phyloP scores from a whole-genome alignment of 2,888 invertebrate species.

The Leptura quadrifasciata region DNA sequence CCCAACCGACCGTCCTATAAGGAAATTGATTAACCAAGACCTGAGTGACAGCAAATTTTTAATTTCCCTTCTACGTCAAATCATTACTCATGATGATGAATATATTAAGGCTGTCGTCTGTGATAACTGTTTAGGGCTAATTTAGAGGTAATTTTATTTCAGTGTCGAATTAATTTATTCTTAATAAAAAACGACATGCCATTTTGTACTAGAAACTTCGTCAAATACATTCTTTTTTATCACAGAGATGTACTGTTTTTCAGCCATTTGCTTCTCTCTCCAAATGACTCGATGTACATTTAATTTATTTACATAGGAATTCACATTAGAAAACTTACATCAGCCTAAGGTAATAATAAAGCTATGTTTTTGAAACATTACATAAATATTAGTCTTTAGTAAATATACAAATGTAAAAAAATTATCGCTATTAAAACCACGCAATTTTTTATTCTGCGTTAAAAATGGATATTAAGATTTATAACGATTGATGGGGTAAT shows the following conservation, averaged over 20 bases:
- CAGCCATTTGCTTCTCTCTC: no score
- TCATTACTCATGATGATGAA: conserved; percentile 4
- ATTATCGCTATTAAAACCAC: no score
- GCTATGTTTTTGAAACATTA: no score
- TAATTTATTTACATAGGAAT: no score
- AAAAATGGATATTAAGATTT: no score
- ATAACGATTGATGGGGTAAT: no score
- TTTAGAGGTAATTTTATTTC: conserved; percentile 7
- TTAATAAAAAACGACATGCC: neutral
- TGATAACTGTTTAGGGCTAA: neutral
- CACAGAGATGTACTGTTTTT: neutral
- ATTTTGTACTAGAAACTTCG: neutral
- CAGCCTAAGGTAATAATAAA: no score
- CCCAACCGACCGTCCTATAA: neutral
- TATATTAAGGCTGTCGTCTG: neutral
- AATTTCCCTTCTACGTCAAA: conserved; percentile 7
- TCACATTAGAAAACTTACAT: no score
- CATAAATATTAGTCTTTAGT: no score
- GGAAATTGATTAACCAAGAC: neutral
- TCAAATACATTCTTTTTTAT: neutral
- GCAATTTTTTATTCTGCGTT: no score
- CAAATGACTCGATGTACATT: no score
- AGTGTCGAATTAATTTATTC: conserved; percentile 7
- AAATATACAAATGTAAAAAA: no score
- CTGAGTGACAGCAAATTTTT: conserved; percentile 2